phyloP scores from a whole-genome alignment of 2,888 invertebrate genomes.

The Busseola fusca region DNA sequence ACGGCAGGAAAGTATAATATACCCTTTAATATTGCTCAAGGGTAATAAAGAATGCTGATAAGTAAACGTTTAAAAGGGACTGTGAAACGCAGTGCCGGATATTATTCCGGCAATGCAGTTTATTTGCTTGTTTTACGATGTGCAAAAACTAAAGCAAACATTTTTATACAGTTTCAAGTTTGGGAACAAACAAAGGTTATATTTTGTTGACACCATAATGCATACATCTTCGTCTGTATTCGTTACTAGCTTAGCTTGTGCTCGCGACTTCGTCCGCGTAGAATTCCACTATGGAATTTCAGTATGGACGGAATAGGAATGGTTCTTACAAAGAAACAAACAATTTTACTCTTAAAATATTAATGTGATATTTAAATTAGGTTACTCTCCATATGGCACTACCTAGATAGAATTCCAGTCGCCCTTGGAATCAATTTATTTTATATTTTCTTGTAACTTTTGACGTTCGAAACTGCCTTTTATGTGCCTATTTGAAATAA shows the following conservation, averaged over 20 bases:
- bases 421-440: too few relatives aligned
- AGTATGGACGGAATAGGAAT: too few relatives aligned
- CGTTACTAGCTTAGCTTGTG: too few relatives aligned
- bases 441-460: too few relatives aligned
- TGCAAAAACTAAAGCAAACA: conserved; percentile 39
- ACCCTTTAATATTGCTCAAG: conserved; percentile 42
- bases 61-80: conserved; percentile 35
- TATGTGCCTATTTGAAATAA: too few relatives aligned
- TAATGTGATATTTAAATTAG: neutral
- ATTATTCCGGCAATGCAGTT: conserved; percentile 31
- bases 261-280: too few relatives aligned
- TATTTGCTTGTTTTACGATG: conserved; percentile 50
- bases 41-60: conserved; percentile 53
- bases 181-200: conserved; percentile 25
- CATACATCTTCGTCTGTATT: neutral
- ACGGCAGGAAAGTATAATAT: conserved; percentile 46
- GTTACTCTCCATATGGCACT: too few relatives aligned
- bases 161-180: conserved; percentile 24
- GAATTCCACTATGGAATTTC: neutral
- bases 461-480: too few relatives aligned
- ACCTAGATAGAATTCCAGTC: too few relatives aligned
- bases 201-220: conserved; percentile 1
- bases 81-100: too few relatives aligned
- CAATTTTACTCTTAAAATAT: too few relatives aligned
- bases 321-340: neutral